A percentile compares a stretch with the other conserved stretches of the same genome.
Conservation (phyloP, 2,888 invertebrate species). For the Drosophila demipolita region DNA sequence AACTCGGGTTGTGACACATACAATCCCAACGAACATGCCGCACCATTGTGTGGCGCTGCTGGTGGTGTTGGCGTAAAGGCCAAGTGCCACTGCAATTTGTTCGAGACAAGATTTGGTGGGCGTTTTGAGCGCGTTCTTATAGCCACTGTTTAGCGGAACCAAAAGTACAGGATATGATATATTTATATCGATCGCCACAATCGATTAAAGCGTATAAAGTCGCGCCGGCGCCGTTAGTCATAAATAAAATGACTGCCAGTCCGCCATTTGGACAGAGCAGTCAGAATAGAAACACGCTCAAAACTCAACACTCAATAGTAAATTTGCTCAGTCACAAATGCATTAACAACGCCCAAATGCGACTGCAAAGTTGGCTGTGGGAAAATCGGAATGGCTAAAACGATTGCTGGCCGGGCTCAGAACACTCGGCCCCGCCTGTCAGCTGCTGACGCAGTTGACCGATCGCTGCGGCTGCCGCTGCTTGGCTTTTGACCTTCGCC, state of each 20-base stretch:
- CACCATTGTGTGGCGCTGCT: constrained; percentile 26
- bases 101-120: constrained; percentile 25
- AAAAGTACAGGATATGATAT: constrained; percentile 61
- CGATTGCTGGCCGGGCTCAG: constrained; percentile 21
- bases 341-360: constrained; percentile 54
- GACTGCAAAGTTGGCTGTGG: constrained; percentile 47
- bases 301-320: constrained; percentile 33
- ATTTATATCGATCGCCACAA: constrained; percentile 44
- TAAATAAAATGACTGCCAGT: constrained; percentile 38
- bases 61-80: constrained; percentile 40
- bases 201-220: constrained; percentile 40
- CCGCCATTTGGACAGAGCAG: not conserved
- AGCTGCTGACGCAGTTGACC: constrained; percentile 49
- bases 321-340: constrained; percentile 15
- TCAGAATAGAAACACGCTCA: constrained; percentile 27
- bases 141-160: constrained; percentile 58
- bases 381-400: constrained; percentile 51
- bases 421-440: constrained; percentile 38
- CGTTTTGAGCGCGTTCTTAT: constrained; percentile 24
- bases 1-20: constrained; percentile 19
- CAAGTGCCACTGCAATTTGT: constrained; percentile 69
- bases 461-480: constrained; percentile 24
- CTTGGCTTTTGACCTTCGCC: constrained; percentile 54
- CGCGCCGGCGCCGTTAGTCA: constrained; percentile 60
- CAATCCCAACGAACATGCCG: constrained; percentile 20